These are phyloP conservation scores for Gobio occitaniae DNA, from an alignment of 2,797 vertebrate genomes.

Conservation along the genomic window DNA sequence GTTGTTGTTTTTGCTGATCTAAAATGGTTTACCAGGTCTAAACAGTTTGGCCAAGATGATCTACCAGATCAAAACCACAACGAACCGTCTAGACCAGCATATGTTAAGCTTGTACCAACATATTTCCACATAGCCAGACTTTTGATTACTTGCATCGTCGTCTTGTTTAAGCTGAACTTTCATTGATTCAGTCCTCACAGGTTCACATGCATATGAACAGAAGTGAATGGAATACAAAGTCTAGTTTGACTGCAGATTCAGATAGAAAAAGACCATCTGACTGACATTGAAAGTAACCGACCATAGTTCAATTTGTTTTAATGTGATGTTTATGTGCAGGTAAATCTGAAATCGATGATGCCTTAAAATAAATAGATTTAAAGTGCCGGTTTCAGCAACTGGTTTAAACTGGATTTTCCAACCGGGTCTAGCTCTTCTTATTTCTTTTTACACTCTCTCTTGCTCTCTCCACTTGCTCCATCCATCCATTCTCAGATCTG, in stretches of 20 bases:
- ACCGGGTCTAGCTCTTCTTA: neutral
- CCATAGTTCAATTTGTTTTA: neutral
- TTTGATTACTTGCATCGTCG: neutral
- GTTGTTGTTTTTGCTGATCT: neutral
- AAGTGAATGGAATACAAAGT: neutral
- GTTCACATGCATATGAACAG: neutral
- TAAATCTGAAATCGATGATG: neutral
- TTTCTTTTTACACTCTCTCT: neutral
- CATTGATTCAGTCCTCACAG: neutral
- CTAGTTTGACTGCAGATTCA: neutral
- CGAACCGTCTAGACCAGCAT: neutral
- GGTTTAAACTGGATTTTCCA: slow-evolving; percentile 13
- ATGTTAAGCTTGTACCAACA: neutral
- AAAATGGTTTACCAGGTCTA: neutral
- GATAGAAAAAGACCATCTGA: neutral
- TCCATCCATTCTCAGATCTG: neutral
- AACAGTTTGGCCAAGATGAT: neutral
- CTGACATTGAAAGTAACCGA: neutral
- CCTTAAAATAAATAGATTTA: neutral
- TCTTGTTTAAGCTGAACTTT: neutral
- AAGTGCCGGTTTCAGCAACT: neutral
- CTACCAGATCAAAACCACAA: neutral
- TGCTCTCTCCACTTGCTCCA: neutral
- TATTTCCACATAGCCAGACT: neutral
- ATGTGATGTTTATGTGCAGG: neutral